phyloP scores from a whole-genome alignment of 2,888 invertebrate genomes.

The Ophraella communa region DNA sequence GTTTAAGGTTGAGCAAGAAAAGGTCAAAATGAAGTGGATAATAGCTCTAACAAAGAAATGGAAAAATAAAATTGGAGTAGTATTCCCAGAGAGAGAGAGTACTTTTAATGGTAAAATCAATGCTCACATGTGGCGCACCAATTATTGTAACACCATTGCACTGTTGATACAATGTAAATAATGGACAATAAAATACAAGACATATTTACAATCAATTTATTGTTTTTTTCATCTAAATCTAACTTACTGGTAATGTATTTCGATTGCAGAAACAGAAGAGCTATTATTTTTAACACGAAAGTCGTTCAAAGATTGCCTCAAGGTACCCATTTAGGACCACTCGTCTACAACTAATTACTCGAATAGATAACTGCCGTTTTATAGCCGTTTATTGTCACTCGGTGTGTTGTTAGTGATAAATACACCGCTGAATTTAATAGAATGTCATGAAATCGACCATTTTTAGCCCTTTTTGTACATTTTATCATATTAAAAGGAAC shows the following conservation, averaged over 20 bases:
- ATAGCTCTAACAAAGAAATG: no score
- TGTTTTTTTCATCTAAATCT: no score
- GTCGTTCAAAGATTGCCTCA: conserved; percentile 16
- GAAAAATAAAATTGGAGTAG: no score
- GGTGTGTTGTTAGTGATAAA: conserved; percentile 13
- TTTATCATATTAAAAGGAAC: not conserved
- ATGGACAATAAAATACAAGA: no score
- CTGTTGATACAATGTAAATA: no score
- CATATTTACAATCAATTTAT: no score
- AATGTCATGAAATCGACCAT: not conserved
- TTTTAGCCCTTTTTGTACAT: not conserved
- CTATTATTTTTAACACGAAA: conserved; percentile 19
- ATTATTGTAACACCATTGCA: no score
- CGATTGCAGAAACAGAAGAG: not conserved
- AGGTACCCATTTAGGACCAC: conserved; percentile 22
- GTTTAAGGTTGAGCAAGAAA: no score
- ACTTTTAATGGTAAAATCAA: no score
- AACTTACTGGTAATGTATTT: not conserved
- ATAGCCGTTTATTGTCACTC: conserved; percentile 11
- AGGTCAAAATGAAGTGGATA: no score
- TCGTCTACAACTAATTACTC: conserved; percentile 16
- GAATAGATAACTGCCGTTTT: conserved; percentile 5
- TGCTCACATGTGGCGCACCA: no score
- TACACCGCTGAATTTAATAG: not conserved
- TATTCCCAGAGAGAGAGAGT: no score